Base-by-base conservation (phyloP, 2,113 vertebrate genomes). In the Muscicapa adusta region DNA sequence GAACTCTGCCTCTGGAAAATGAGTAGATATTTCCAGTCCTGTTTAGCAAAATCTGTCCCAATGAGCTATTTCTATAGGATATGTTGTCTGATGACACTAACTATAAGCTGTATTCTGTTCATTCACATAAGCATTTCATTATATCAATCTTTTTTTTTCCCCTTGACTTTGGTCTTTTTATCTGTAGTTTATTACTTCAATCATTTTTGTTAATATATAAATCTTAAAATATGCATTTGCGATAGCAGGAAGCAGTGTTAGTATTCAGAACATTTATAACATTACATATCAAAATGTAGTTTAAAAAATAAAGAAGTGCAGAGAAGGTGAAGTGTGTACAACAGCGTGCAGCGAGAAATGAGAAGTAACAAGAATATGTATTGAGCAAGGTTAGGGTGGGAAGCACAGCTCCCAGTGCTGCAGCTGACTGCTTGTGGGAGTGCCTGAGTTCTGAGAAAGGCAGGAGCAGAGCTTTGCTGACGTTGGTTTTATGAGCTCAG, bases 1-100 rank as follows among this genome's bases (percentile, higher is more conserved):
- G 43, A 92, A 81, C 78, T 85, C 75, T 91, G 70, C 74, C 58
- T 71, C 84, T 91, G 50, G 87, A 89, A 91, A 63, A 85, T 77
- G 2, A 80, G 40, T 38, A 88, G 74, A 62, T 85, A 62, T 76
- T 96, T 91, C 43, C 36, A 89, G 33, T 60, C 62, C 45, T 36
- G 25, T 87, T 92, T 40, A 73, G 78, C 31, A 88, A 88, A 89
- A 94, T 83, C 56, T 79, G 51, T 82, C 34, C n/a, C 58, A 61
- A 1, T 56, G 42, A 91, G 47, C 60, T 93, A 60, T 96, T 91
- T 85, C 93, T 88, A 12, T 65, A 34, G 61, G 33, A 15, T 76
- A 50, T 40, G 42, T 82, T 89, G 45, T n/a, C 54, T 79, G 24
- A 51, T 0, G 0, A 13, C 54, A n/a, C 42, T 87, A 68, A 74